Base-by-base conservation (phyloP, 2,888 invertebrate species). In the Tetragonula carbonaria region DNA sequence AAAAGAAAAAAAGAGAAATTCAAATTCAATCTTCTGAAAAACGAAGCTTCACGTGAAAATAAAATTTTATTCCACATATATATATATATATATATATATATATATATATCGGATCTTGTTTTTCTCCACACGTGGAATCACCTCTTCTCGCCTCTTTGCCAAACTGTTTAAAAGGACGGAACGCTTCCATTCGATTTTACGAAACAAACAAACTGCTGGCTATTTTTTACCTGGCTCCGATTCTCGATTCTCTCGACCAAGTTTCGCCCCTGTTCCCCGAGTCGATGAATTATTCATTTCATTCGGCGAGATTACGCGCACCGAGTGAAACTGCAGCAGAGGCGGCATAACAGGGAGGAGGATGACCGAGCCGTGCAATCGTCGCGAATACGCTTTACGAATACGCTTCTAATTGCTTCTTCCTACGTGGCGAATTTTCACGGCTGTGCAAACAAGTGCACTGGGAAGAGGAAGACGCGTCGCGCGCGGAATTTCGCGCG, bases 261-360 rank as follows among this genome's bases (percentile, higher is more conserved):
- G 90, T 90, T 90, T 91, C 89, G 88, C 90, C 74, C 45, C 45
- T 45, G n/a, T 38, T 88, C 85, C 91, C 91, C 84, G 86, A 80
- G 88, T 86, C 83, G 86, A 92, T 93, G 92, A 93, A 93, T 93
- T 90, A 93, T 93, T 93, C 93, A 93, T 93, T 93, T 92, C 92
- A 92, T 93, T 93, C 90, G 82, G 88, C 85, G 85, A 85, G 90
- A 91, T 92, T 90, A 91, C 87, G 72, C 75, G 77, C 72, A 18
- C 28, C 16, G 23, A 45, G 45, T 28, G 66, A 50, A 1, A 73
- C 55, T 28, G 63, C 50, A 14, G 13, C 50, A 8, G 53, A n/a
- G 63, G 38, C 18, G 18, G 13, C 62, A 16, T 6, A 13, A 53
- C 62, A 53, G 33, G 59, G n/a, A n/a, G 87, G 89, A 86, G 88